Evolutionary conservation across 1,140 invertebrate genomes (phyloP).

Genomic region (Capitella teleta): DNA sequence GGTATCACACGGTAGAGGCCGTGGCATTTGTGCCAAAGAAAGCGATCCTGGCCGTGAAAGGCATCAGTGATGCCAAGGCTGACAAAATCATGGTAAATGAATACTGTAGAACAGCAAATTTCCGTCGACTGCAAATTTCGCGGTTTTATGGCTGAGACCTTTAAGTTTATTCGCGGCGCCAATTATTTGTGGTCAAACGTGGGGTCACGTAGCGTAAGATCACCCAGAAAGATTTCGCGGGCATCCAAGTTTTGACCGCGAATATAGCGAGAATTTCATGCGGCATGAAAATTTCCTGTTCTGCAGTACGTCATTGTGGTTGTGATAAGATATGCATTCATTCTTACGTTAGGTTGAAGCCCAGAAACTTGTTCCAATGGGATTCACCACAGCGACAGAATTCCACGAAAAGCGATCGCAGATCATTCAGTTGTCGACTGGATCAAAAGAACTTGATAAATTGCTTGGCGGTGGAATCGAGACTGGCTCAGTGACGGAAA

Average conservation of each 20-base stretch:
- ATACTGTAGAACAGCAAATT: background rate
- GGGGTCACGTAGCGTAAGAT: too few relatives aligned
- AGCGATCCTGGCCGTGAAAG: constrained; percentile 77
- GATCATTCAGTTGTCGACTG: constrained; percentile 63
- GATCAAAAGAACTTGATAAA: constrained; percentile 64
- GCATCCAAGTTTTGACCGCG: too few relatives aligned
- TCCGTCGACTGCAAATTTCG: background rate
- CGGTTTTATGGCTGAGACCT: background rate
- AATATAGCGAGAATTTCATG: too few relatives aligned
- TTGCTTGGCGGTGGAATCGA: constrained; percentile 72
- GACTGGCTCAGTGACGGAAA: constrained; percentile 97
- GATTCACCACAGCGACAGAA: constrained; percentile 93
- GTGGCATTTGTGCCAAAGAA: constrained; percentile 92
- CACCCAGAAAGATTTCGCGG: too few relatives aligned
- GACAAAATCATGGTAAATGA: constrained; percentile 74
- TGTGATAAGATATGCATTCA: background rate
- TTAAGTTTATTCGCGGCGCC: too few relatives aligned
- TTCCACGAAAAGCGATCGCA: constrained; percentile 78
- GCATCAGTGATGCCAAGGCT: constrained; percentile 93
- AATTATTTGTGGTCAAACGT: too few relatives aligned
- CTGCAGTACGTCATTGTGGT: too few relatives aligned
- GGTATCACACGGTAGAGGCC: constrained; percentile 88
- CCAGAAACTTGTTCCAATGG: constrained; percentile 87
- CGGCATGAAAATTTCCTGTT: too few relatives aligned
- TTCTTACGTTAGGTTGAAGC: constrained; percentile 57